A percentile compares a stretch with the other conserved stretches of the same genome.
Evolutionary conservation across 2,888 invertebrate species (phyloP).

Genomic region (Lasius platythorax): DNA sequence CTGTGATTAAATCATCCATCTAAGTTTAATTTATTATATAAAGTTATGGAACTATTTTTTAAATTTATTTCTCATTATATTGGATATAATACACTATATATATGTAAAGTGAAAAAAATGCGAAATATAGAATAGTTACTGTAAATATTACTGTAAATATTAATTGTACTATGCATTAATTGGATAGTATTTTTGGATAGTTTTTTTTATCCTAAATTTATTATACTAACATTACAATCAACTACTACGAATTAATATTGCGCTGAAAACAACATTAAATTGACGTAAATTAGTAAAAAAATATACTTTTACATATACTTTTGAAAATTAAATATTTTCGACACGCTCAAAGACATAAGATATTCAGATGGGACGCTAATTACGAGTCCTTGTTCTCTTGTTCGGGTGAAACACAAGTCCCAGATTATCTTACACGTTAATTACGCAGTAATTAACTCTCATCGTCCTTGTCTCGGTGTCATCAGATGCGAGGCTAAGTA

Average conservation of each 20-base stretch:
- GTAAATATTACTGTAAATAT: background rate
- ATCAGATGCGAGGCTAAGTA: conserved; percentile 60
- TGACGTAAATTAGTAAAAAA: background rate
- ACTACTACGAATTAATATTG: background rate
- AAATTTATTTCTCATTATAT: background rate
- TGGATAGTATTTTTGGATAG: background rate
- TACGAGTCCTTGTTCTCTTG: conserved; percentile 59
- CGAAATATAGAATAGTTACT: background rate
- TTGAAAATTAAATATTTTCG: conserved; percentile 19
- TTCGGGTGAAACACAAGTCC: conserved; percentile 68
- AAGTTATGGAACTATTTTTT: background rate
- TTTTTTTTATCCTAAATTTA: too few species aligned
- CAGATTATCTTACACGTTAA: conserved; percentile 74
- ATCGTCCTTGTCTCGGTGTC: conserved; percentile 59
- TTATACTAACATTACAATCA: background rate
- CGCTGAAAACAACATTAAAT: background rate
- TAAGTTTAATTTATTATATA: background rate
- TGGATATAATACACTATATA: background rate
- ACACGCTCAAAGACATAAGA: conserved; percentile 24
- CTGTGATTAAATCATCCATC: background rate
- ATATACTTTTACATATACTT: background rate
- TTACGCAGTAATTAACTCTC: conserved; percentile 75
- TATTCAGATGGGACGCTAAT: conserved; percentile 65
- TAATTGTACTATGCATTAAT: background rate
- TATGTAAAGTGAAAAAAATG: background rate